phyloP scores from a whole-genome alignment of 1,140 invertebrate genomes.

The Drosophila setifemur region DNA sequence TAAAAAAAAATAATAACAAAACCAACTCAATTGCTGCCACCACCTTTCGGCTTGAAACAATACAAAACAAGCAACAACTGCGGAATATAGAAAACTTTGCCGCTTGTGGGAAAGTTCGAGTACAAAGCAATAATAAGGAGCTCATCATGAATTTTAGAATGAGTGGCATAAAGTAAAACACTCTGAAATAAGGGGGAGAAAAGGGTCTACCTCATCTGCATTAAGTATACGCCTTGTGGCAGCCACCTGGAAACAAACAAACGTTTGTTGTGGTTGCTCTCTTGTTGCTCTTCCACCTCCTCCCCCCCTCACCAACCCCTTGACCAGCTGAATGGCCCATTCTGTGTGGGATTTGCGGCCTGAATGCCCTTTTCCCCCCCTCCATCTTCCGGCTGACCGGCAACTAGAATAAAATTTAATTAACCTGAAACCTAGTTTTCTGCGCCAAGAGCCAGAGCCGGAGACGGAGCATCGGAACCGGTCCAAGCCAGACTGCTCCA shows the following conservation, averaged over 20 bases:
- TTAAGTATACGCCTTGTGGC: slow-evolving; percentile 26
- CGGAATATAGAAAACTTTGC: slow-evolving; percentile 35
- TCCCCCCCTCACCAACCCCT: too few species aligned
- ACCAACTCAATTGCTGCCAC: slow-evolving; percentile 34
- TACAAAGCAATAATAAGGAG: slow-evolving; percentile 50
- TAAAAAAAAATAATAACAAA: slow-evolving; percentile 23
- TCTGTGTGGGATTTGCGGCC: slow-evolving; percentile 40
- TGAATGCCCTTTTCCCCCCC: background rate
- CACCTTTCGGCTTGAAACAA: slow-evolving; percentile 32
- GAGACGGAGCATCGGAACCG: background rate
- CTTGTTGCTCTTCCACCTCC: too few species aligned
- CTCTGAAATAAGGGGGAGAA: background rate
- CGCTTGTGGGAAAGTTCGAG: slow-evolving; percentile 34
- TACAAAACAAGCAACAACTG: slow-evolving; percentile 44
- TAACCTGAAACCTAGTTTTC: slow-evolving; percentile 47
- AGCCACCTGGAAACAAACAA: slow-evolving; percentile 38
- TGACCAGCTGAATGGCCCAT: slow-evolving; percentile 37
- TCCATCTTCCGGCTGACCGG: slow-evolving; percentile 9
- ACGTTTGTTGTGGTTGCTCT: slow-evolving; percentile 41
- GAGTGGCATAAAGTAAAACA: slow-evolving; percentile 30
- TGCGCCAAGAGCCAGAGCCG: background rate
- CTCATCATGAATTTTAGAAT: slow-evolving; percentile 48
- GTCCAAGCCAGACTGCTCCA: slow-evolving; percentile 26
- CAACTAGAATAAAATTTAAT: slow-evolving; percentile 56
- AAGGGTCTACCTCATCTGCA: slow-evolving; percentile 17